These are phyloP conservation scores for Phyllotreta cruciferae DNA, from an alignment of 2,888 invertebrate genomes.

Conservation along the genomic window DNA sequence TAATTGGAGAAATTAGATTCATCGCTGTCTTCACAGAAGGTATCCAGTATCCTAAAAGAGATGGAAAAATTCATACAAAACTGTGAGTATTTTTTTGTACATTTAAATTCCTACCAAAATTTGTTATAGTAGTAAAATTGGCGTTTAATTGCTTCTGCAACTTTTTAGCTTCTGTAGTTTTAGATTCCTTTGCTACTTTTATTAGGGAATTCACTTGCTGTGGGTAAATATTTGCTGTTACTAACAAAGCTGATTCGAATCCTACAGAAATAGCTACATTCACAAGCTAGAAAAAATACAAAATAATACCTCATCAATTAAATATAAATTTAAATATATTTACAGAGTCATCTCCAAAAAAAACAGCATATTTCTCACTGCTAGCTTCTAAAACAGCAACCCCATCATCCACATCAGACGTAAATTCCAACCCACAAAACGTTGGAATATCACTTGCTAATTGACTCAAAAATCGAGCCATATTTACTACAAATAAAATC, in stretches of 20 bases:
- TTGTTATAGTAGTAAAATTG: slow-evolving; percentile 61
- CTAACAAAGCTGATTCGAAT: slow-evolving; percentile 75
- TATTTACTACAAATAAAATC: slow-evolving; percentile 68
- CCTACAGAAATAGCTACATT: slow-evolving; percentile 72
- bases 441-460: slow-evolving; percentile 72
- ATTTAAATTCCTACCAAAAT: slow-evolving; percentile 59
- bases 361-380: slow-evolving; percentile 42
- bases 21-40: slow-evolving; percentile 75
- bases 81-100: background rate
- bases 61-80: slow-evolving; percentile 15
- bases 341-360: slow-evolving; percentile 72
- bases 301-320: slow-evolving; percentile 3
- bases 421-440: slow-evolving; percentile 82
- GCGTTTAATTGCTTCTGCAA: slow-evolving; percentile 63
- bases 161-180: slow-evolving; percentile 60
- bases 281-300: slow-evolving; percentile 63
- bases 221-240: slow-evolving; percentile 73
- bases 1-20: slow-evolving; percentile 66
- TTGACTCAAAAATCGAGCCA: slow-evolving; percentile 71
- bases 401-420: slow-evolving; percentile 75
- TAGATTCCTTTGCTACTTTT: slow-evolving; percentile 60
- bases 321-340: slow-evolving; percentile 39
- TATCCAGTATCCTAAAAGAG: slow-evolving; percentile 69
- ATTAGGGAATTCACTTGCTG: slow-evolving; percentile 66
- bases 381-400: slow-evolving; percentile 53